phyloP scores from a whole-genome alignment of 2,888 invertebrate species.

The Argynnis bischoffii region DNA sequence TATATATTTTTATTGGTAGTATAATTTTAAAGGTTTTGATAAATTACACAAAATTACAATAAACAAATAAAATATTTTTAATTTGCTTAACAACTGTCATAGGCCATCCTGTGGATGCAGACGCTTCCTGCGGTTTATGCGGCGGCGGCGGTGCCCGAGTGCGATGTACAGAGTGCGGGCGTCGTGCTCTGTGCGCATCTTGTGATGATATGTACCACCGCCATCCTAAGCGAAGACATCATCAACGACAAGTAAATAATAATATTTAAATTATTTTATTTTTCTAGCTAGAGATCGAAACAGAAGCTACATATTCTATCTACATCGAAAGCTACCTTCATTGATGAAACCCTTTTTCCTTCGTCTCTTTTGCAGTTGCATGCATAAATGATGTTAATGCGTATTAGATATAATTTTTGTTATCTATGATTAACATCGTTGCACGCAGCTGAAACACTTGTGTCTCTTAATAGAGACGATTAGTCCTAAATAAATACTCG shows the following conservation, averaged over 20 bases:
- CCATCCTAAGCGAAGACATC: constrained; percentile 93
- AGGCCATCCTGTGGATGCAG: constrained; percentile 78
- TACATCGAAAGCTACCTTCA: too few species aligned
- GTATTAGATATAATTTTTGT: neutral
- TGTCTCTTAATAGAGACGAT: constrained; percentile 34
- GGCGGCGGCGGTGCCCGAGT: constrained; percentile 91
- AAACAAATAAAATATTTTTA: too few species aligned
- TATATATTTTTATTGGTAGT: too few species aligned
- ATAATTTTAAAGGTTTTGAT: too few species aligned
- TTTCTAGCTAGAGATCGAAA: neutral
- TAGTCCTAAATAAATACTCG: constrained; percentile 41
- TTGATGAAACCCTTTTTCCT: too few species aligned
- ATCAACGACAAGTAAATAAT: constrained; percentile 86
- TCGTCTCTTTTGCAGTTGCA: too few species aligned
- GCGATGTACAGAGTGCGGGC: constrained; percentile 91
- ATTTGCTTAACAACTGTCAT: constrained; percentile 18
- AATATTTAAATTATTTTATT: neutral
- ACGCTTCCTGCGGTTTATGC: constrained; percentile 90
- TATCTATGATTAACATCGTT: constrained; percentile 14
- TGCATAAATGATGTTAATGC: too few species aligned
- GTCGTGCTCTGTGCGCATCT: constrained; percentile 92
- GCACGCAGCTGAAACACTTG: constrained; percentile 24
- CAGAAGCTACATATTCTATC: neutral
- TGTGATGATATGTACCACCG: constrained; percentile 98
- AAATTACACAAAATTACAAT: too few species aligned